Base-by-base conservation (phyloP, 2,888 invertebrate species). In the Stenurella melanura region DNA sequence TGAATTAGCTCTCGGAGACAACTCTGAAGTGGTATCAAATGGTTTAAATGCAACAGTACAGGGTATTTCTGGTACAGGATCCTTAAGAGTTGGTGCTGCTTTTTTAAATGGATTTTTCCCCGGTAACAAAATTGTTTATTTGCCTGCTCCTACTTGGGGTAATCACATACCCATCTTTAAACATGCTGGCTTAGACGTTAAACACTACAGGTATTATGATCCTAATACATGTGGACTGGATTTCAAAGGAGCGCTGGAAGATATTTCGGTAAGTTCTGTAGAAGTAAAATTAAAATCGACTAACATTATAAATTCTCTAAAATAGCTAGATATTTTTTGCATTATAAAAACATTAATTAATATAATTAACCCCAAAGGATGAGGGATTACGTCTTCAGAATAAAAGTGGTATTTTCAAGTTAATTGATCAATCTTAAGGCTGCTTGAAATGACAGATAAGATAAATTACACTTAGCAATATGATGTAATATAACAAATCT, bases 121-220 rank as follows among this genome's bases (percentile, higher is more conserved):
- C 9, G 94, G 95, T 50, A 92, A 91, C 83, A 97, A 97, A 90
- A 95, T 94, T 78, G 90, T 97, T 67, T 98, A 97, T 91, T 86
- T 99, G 82, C 98, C 99, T 6, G 91, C 93, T 1, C 99, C 99
- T 5, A 95, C 99, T 0, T 99, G 99, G 99, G 99, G 99, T 71
- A 99, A 99, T 90, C 99, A 99, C 89, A 95, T 93, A 0, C 98
- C 98, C 72, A 93, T 99, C 86, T 98, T 98, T 90, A 97, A 96
- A 91, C 95, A 95, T 86, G 91, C 96, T 69, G 96, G 96, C 3
- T 89, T 99, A 73, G 92, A 94, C 15, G 95, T 97, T 66, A 96
- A 98, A 88, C 92, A 94, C 74, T 99, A 99, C 91, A 93, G 95
- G 80, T 99, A 99, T 90, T 99, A 97, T 89, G 96, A 99, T 88